Conservation (phyloP, 2,888 invertebrate species). For the Meganola albula region DNA sequence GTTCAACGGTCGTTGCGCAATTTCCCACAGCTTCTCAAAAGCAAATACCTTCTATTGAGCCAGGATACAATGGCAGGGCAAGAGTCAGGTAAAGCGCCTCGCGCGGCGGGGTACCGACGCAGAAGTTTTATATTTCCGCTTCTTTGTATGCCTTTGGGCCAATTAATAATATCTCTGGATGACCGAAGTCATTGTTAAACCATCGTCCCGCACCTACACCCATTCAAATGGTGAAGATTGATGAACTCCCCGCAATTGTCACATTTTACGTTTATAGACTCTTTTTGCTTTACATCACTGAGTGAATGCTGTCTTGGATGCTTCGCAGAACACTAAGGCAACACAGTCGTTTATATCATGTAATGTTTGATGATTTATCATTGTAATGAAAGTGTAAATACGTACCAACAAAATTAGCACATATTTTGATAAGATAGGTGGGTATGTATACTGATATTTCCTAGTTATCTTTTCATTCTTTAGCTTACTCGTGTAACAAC, state of each 20-base stretch:
- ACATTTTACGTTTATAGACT: slow-evolving; percentile 68
- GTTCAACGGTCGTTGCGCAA: slow-evolving; percentile 65
- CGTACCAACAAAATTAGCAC: slow-evolving; percentile 7
- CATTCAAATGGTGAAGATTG: slow-evolving; percentile 68
- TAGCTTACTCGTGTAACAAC: too few species aligned
- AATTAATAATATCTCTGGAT: slow-evolving; percentile 76
- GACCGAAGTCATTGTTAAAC: slow-evolving; percentile 70
- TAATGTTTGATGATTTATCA: slow-evolving; percentile 9
- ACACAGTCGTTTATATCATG: slow-evolving; percentile 8
- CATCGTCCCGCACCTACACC: slow-evolving; percentile 46
- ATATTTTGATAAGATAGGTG: slow-evolving; percentile 12
- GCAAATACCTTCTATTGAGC: slow-evolving; percentile 69
- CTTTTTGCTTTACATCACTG: slow-evolving; percentile 46
- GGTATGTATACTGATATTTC: too few species aligned
- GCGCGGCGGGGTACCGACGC: slow-evolving; percentile 64
- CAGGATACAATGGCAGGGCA: slow-evolving; percentile 68
- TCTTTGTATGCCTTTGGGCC: slow-evolving; percentile 68
- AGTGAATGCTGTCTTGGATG: slow-evolving; percentile 38
- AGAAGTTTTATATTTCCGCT: slow-evolving; percentile 77
- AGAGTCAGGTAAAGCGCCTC: slow-evolving; percentile 75
- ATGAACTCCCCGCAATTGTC: slow-evolving; percentile 72
- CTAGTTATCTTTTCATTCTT: too few species aligned
- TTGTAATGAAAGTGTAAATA: slow-evolving; percentile 13
- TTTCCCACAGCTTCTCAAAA: slow-evolving; percentile 71
- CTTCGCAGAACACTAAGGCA: slow-evolving; percentile 13